Percentiles rank a stretch among this genome's conserved stretches.
phyloP scores from a whole-genome alignment of 2,113 vertebrate species.

The Rhinichthys klamathensis region DNA sequence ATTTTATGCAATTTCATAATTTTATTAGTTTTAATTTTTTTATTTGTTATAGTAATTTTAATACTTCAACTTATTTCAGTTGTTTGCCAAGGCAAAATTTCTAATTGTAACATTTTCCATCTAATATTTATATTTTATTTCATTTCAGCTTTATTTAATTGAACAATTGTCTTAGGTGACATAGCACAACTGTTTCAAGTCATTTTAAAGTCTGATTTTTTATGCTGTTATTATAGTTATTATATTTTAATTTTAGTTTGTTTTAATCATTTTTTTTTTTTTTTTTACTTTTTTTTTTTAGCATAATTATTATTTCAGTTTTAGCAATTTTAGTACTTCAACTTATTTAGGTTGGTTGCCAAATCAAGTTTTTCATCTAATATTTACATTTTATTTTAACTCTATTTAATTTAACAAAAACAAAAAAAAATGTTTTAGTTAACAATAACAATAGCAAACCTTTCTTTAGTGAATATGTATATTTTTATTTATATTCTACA shows the following conservation, averaged over 20 bases:
- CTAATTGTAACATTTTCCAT: too few relatives aligned
- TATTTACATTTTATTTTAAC: background rate
- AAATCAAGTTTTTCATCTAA: too few relatives aligned
- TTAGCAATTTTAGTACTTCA: background rate
- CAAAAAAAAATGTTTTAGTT: background rate
- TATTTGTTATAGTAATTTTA: background rate
- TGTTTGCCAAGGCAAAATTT: too few relatives aligned
- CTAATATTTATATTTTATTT: too few relatives aligned
- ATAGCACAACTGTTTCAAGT: background rate
- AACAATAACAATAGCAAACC: background rate
- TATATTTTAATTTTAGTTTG: too few relatives aligned
- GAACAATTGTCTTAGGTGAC: background rate
- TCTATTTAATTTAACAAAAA: background rate
- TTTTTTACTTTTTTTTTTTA: background rate
- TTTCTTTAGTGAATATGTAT: background rate
- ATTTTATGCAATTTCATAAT: background rate
- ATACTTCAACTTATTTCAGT: background rate
- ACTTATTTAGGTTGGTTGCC: too few relatives aligned
- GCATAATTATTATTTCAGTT: background rate
- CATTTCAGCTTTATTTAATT: background rate
- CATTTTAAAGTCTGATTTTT: background rate
- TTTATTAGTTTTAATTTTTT: background rate
- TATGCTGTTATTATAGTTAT: too few relatives aligned
- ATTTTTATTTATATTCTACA: background rate
- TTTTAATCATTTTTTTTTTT: too few relatives aligned